Evolutionary conservation across 2,888 invertebrate genomes (phyloP), one percentile per base, ranked within the genome.

Genomic region (Phortica okadai): DNA sequence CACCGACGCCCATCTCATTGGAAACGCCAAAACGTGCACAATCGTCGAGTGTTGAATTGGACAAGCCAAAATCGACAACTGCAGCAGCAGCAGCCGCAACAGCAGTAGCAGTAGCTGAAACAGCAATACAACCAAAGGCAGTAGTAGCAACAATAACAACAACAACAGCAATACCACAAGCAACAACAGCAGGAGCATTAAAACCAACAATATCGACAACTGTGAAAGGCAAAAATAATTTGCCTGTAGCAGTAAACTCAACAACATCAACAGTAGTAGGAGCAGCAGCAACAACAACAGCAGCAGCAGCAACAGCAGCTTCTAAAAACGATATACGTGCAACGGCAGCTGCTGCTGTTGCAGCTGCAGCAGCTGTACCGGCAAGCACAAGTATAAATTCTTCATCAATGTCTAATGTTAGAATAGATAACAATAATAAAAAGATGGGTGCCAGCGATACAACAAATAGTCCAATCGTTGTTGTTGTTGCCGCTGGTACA

Each of bases 1-100:
- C 90, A 75, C 90, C 90, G 78, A 90, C 90, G 77, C 82, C 77
- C 7, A 74, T 69, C 14, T 58, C 67, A 67, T 45, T 54, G n/a
- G 67, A 66, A 8, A 54, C 54, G 10, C 62, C 25, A 25, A 72
- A 50, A 62, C 64, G 25, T 16, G 8, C 73, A 16, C 41, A 8
- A 41, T 3, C 41, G 33, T 59, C 21, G 2, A 64, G 62, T 64
- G 21, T 21, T 21, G 21, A 21, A 21, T 21, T 21, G 21, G 21
- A 21, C 21, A 21, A 21, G 21, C 21, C 21, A 21, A 21, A 21
- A 21, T 66, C 41, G 25, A 14, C 41, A 21, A 6, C 64, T 7
- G 14, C 41, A 14, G 33, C 25, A 11, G 4, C 41, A 2, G 25
- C 33, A 33, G 2, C 25, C 81, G 11, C 80, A 86, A 81, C 86